Percentiles rank a stretch among this genome's conserved stretches.
phyloP scores from a whole-genome alignment of 2,797 vertebrate genomes.

The Spea hammondii region DNA sequence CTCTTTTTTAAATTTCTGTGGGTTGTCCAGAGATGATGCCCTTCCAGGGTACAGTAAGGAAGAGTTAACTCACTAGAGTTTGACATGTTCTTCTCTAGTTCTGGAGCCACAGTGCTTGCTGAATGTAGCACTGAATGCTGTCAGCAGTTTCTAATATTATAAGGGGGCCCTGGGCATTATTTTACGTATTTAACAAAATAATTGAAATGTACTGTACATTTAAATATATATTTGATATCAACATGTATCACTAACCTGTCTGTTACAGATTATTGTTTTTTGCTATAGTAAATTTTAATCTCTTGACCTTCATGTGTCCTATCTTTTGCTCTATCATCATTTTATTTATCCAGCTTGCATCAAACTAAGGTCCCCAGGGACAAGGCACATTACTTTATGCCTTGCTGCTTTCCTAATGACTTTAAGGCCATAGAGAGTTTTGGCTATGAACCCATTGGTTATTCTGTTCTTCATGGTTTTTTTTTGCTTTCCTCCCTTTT shows the following conservation, averaged over 20 bases:
- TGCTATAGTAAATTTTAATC: background rate
- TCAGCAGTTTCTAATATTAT: no score
- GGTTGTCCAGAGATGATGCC: no score
- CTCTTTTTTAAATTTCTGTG: no score
- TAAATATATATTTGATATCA: background rate
- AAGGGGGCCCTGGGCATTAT: background rate
- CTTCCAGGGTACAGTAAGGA: no score
- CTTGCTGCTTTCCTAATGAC: conserved; percentile 12
- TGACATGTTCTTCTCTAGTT: no score
- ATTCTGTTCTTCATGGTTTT: conserved; percentile 1
- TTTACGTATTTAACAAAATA: background rate
- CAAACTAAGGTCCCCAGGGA: background rate
- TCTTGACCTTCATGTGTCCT: conserved; percentile 9
- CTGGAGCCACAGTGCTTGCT: no score
- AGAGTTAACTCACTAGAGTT: no score
- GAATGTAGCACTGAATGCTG: no score
- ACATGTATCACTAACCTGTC: background rate
- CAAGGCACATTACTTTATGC: conserved; percentile 8
- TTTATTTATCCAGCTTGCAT: background rate
- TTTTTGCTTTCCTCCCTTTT: background rate
- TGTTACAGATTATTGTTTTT: no score
- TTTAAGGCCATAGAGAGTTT: conserved; percentile 2
- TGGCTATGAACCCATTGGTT: background rate
- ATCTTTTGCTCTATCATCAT: background rate
- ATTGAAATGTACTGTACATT: background rate